These are phyloP conservation scores for Hoplias malabaricus DNA, from an alignment of 2,113 vertebrate genomes.

Conservation along the genomic window DNA sequence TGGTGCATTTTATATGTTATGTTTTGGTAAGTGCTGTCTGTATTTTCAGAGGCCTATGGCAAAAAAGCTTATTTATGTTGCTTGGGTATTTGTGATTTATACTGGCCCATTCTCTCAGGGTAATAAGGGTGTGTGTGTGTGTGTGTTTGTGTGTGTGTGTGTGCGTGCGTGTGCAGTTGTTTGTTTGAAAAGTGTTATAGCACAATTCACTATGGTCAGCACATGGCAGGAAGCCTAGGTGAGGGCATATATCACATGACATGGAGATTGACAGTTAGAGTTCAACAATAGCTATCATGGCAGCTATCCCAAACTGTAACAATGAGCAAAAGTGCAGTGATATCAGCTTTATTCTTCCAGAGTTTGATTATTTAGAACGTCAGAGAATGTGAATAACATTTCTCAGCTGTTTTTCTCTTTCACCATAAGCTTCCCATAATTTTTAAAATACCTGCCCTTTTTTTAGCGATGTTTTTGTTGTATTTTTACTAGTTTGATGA, in stretches of 20 bases:
- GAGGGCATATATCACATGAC: slow-evolving; percentile 18
- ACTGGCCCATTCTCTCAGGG: background rate
- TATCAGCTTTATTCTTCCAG: slow-evolving; percentile 38
- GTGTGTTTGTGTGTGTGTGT: slow-evolving; percentile 5
- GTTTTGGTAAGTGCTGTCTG: background rate
- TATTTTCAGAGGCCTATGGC: background rate
- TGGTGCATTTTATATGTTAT: too few species aligned
- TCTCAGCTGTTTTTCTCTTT: background rate
- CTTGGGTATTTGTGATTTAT: background rate
- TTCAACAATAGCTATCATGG: slow-evolving; percentile 6
- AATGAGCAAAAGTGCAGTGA: slow-evolving; percentile 26
- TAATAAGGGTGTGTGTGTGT: background rate
- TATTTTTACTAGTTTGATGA: background rate
- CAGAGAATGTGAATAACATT: background rate
- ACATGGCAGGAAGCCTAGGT: background rate
- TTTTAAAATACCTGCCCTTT: background rate
- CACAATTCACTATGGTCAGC: slow-evolving; percentile 27
- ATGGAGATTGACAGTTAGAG: slow-evolving; percentile 2
- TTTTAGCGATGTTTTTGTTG: background rate
- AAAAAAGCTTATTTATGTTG: background rate
- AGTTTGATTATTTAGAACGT: background rate
- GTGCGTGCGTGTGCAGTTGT: background rate
- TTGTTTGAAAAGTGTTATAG: background rate
- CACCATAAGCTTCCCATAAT: too few species aligned
- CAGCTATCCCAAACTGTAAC: background rate